Evolutionary conservation across 1,140 invertebrate species (phyloP).

Genomic region (Drosophila asahinai): DNA sequence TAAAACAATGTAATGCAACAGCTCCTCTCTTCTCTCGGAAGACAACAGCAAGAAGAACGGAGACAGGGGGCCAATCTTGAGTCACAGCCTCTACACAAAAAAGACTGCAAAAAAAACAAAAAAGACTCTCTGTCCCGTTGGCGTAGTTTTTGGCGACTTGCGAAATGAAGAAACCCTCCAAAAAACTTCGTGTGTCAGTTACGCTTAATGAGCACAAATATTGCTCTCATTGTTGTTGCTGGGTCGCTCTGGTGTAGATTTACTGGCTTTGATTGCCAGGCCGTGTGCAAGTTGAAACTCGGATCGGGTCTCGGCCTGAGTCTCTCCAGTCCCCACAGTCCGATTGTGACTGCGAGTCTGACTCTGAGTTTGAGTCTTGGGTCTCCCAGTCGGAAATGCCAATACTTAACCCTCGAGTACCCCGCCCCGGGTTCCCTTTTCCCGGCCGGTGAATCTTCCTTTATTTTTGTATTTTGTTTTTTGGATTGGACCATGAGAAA

Average conservation of each 20-base stretch:
- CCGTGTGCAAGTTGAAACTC: slow-evolving; percentile 57
- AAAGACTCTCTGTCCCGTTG: slow-evolving; percentile 40
- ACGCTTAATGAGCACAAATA: slow-evolving; percentile 83
- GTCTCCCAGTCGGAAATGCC: slow-evolving; percentile 70
- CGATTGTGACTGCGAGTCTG: slow-evolving; percentile 18
- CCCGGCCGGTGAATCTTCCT: slow-evolving; percentile 29
- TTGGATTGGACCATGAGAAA: slow-evolving; percentile 41
- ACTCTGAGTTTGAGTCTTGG: slow-evolving; percentile 62
- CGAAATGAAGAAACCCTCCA: slow-evolving; percentile 79
- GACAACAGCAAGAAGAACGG: slow-evolving; percentile 30
- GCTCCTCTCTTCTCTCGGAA: slow-evolving; percentile 52
- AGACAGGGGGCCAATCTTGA: slow-evolving; percentile 35
- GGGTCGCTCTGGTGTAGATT: slow-evolving; percentile 68
- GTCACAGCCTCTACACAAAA: slow-evolving; percentile 46
- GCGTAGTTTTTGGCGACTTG: slow-evolving; percentile 74
- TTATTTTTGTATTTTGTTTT: slow-evolving; percentile 9
- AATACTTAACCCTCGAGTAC: slow-evolving; percentile 55
- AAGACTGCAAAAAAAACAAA: background rate
- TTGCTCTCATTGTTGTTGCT: slow-evolving; percentile 73
- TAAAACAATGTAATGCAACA: slow-evolving; percentile 26
- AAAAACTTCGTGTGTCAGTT: slow-evolving; percentile 82
- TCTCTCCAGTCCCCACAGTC: slow-evolving; percentile 4
- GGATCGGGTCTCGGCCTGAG: slow-evolving; percentile 30
- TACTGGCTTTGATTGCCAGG: slow-evolving; percentile 73
- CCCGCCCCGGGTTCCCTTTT: slow-evolving; percentile 4